phyloP scores from a whole-genome alignment of 2,888 invertebrate genomes.

The Lobophora halterata region DNA sequence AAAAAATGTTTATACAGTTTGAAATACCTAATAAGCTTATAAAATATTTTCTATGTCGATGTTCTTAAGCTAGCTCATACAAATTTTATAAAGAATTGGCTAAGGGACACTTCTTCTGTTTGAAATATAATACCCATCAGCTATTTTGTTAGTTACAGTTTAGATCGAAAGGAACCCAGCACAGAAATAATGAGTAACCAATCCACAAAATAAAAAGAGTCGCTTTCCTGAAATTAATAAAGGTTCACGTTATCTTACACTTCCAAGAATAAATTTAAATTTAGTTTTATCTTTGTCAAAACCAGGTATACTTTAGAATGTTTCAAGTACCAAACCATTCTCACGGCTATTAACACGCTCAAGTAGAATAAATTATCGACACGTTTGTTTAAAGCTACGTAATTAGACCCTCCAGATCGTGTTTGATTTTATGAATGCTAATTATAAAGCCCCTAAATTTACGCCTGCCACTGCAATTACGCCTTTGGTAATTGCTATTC shows the following conservation, averaged over 20 bases:
- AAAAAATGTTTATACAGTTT: too few relatives aligned
- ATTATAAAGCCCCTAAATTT: conserved; percentile 38
- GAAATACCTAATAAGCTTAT: too few relatives aligned
- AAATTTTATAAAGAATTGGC: too few relatives aligned
- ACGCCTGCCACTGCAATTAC: conserved; percentile 35
- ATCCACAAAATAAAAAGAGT: not conserved
- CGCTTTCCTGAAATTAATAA: not conserved
- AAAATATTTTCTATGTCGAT: too few relatives aligned
- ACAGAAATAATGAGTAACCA: too few relatives aligned
- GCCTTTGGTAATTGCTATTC: conserved; percentile 23
- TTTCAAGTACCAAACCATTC: conserved; percentile 23
- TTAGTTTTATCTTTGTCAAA: conserved; percentile 11
- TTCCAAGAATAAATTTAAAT: conserved; percentile 7
- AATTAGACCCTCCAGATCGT: conserved; percentile 36
- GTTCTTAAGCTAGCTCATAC: too few relatives aligned
- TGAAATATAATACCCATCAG: too few relatives aligned
- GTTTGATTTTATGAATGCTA: conserved; percentile 34
- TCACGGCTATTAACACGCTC: conserved; percentile 27
- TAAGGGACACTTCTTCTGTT: too few relatives aligned
- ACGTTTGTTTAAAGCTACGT: conserved; percentile 41
- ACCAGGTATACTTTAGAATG: conserved; percentile 20
- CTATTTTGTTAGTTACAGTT: too few relatives aligned
- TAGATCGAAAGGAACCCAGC: too few relatives aligned
- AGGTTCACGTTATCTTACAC: conserved; percentile 6
- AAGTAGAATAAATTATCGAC: conserved; percentile 39